Base-by-base conservation (phyloP, 2,113 vertebrate species). In the Nyctibius bracteatus region DNA sequence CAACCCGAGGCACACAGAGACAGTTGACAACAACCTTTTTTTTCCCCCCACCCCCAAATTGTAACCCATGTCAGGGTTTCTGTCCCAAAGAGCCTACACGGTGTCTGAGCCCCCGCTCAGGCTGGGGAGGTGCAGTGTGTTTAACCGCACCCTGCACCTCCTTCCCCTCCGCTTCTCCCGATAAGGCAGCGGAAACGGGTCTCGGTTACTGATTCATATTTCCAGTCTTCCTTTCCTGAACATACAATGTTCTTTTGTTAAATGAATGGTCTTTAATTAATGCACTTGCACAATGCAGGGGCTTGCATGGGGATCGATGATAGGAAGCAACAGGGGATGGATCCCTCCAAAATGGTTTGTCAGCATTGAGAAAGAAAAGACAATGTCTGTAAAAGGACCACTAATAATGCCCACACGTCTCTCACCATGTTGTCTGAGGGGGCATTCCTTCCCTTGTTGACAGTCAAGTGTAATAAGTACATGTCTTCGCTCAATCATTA, bases 351-450 rank as follows among this genome's bases (percentile, higher is more conserved):
- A 97, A 96, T 89, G 72, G 96, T 95, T 95, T 97, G 95, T 90
- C 94, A 96, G 95, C 89, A 92, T 94, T 77, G 74, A 96, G 95
- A 96, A 97, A 97, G 73, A 93, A 95, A 95, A 96, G 96, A 81
- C 75, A 94, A 74, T 65, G 94, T 97, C 93, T 68, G 83, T 94
- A 80, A 96, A 95, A 97, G 94, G 87, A 27, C 92, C 78, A 90
- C 96, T 97, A 97, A 97, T 97, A 97, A 98, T 96, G 96, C 94
- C 97, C 97, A 97, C 97, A 98, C 97, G 96, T 97, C 98, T 97
- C 97, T 97, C 97, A 95, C 97, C 97, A 97, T 97, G 97, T 81
- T 97, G 96, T 96, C 97, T 87, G 81, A 97, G 74, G 70, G 93
- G 93, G 92, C 93, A 97, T 94, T 96, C 94, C 96, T 90, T 94